Conservation (phyloP, 2,113 vertebrate genomes). For the Oncorhynchus gorbuscha region DNA sequence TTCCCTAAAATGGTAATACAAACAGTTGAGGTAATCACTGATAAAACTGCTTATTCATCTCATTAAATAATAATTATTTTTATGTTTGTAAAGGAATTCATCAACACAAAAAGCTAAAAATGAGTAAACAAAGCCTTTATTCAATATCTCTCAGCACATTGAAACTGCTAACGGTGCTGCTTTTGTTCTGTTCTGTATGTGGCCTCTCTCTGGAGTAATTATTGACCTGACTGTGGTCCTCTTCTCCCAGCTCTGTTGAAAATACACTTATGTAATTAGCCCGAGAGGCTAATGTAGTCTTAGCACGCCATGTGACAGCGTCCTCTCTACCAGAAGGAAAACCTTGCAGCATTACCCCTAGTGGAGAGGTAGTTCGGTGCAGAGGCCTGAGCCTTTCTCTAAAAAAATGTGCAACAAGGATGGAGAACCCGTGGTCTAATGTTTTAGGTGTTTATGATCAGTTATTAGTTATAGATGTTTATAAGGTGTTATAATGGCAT, state of each 20-base stretch:
- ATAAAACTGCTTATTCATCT: too few species aligned
- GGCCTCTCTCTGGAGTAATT: background rate
- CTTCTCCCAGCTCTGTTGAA: background rate
- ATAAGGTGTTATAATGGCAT: background rate
- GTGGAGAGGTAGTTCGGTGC: background rate
- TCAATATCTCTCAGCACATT: background rate
- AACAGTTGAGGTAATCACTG: too few species aligned
- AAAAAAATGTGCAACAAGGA: too few species aligned
- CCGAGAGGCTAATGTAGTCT: background rate
- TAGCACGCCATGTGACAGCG: constrained; percentile 7
- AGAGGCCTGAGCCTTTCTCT: background rate
- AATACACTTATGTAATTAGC: constrained; percentile 30
- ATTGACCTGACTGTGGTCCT: constrained; percentile 1
- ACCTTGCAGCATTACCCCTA: background rate
- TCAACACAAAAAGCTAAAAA: background rate
- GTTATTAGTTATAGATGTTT: background rate
- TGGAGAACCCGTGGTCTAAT: too few species aligned
- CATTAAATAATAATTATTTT: background rate
- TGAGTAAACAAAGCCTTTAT: background rate
- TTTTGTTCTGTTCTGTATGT: background rate
- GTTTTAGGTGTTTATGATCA: too few species aligned
- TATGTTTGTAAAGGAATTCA: background rate
- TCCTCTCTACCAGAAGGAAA: background rate
- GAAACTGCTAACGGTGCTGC: background rate
- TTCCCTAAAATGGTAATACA: background rate